Conservation (phyloP, 2,888 invertebrate species). For the Chrysotoxum bicinctum region DNA sequence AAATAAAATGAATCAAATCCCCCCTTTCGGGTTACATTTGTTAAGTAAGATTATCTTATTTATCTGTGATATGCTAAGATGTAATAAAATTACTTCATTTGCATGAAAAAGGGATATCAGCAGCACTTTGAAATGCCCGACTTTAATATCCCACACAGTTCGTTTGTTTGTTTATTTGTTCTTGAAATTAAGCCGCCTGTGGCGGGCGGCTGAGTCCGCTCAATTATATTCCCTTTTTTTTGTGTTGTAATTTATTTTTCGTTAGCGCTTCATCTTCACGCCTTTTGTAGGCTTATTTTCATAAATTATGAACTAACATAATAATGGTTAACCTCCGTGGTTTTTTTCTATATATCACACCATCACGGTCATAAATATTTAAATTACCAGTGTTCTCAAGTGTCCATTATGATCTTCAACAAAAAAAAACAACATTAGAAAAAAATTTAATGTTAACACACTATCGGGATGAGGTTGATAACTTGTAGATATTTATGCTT, state of each 20-base stretch:
- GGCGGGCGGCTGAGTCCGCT: neutral
- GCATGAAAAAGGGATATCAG: constrained; percentile 51
- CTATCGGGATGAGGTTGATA: constrained; percentile 57
- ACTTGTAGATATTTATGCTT: constrained; percentile 23
- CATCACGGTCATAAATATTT: constrained; percentile 51
- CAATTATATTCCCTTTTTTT: neutral
- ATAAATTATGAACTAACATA: constrained; percentile 26
- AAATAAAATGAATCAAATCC: neutral
- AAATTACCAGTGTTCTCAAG: constrained; percentile 59
- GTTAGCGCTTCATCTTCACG: constrained; percentile 25
- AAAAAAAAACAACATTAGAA: constrained; percentile 47
- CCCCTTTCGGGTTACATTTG: neutral
- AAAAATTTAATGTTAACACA: constrained; percentile 63
- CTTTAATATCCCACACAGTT: constrained; percentile 23
- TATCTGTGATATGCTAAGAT: constrained; percentile 33
- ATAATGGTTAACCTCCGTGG: constrained; percentile 11
- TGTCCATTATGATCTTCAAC: constrained; percentile 49
- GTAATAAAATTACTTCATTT: constrained; percentile 55
- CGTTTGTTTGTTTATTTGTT: constrained; percentile 53
- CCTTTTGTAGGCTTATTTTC: constrained; percentile 25
- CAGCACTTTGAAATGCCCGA: constrained; percentile 50
- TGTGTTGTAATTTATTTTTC: neutral
- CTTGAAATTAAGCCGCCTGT: constrained; percentile 13
- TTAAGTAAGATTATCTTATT: constrained; percentile 29
- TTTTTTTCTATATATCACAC: constrained; percentile 29